A percentile compares a stretch with the other conserved stretches of the same genome.
These are phyloP conservation scores for Jacana jacana DNA, from an alignment of 2,113 vertebrate genomes.

Conservation along the genomic window DNA sequence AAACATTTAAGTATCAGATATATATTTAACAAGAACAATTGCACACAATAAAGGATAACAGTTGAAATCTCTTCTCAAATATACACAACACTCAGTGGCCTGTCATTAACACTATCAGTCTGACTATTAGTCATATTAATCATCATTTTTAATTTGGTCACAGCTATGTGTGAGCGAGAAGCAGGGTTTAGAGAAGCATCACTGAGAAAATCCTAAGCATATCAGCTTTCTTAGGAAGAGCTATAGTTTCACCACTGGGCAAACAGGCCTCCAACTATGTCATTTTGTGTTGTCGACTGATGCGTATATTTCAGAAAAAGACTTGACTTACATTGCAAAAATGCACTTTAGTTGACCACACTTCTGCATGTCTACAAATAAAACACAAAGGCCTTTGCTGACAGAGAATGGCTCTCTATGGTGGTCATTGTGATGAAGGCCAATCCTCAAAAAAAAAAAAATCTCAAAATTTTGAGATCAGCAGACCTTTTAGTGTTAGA, in stretches of 20 bases:
- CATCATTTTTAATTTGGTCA: neutral
- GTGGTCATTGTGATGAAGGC: no score
- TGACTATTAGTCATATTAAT: neutral
- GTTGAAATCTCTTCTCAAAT: neutral
- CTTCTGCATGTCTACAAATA: neutral
- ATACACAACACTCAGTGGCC: neutral
- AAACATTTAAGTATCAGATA: neutral
- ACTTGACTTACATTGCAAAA: neutral
- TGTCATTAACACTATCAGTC: neutral
- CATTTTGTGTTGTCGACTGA: neutral
- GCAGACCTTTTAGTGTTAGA: no score
- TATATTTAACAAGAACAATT: neutral
- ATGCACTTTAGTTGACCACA: neutral
- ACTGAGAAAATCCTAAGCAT: neutral
- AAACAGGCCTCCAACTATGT: neutral
- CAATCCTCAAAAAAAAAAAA: no score
- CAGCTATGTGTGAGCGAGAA: neutral
- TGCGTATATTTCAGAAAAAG: neutral
- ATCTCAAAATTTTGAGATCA: no score
- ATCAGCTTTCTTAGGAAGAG: neutral
- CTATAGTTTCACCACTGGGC: neutral
- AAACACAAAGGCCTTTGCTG: neutral
- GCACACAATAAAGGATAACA: neutral
- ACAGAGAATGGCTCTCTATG: no score
- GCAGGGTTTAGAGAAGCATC: neutral